Conservation (phyloP, 2,888 invertebrate species). For the Congeria kusceri region DNA sequence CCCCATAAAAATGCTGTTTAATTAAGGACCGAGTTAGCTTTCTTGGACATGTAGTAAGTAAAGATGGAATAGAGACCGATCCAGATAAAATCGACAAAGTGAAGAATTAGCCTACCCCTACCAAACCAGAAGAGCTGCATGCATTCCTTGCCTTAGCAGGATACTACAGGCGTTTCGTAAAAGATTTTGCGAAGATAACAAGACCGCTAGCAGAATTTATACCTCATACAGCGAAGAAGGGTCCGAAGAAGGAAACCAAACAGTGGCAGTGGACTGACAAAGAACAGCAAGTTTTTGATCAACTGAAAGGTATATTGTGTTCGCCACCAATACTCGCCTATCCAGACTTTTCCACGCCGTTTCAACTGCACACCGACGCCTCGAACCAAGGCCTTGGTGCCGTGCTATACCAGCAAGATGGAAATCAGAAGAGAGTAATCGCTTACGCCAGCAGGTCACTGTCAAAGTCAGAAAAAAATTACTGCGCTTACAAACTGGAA, state of each 20-base stretch:
- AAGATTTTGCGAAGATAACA: too few species aligned
- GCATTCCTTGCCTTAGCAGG: slow-evolving; percentile 12
- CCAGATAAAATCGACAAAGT: slow-evolving; percentile 25
- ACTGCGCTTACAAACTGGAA: slow-evolving; percentile 32
- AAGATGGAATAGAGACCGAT: slow-evolving; percentile 18
- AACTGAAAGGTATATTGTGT: background rate
- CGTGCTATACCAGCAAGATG: slow-evolving; percentile 36
- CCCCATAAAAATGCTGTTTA: slow-evolving; percentile 15
- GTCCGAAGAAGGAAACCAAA: background rate
- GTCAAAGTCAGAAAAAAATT: slow-evolving; percentile 34
- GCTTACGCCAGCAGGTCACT: too few species aligned
- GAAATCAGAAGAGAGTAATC: too few species aligned
- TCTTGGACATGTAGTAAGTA: slow-evolving; percentile 19
- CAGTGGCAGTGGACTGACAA: slow-evolving; percentile 12
- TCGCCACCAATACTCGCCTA: slow-evolving; percentile 28
- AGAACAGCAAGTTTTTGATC: slow-evolving; percentile 15
- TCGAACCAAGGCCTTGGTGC: slow-evolving; percentile 27
- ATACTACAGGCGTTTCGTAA: slow-evolving; percentile 33
- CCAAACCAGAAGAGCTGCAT: slow-evolving; percentile 6
- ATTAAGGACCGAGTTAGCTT: slow-evolving; percentile 15
- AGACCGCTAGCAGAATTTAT: too few species aligned
- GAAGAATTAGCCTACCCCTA: slow-evolving; percentile 27
- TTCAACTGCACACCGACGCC: slow-evolving; percentile 34
- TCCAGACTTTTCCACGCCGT: slow-evolving; percentile 21
- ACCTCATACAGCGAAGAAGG: slow-evolving; percentile 10